Evolutionary conservation across 2,113 vertebrate species (phyloP), one percentile per base, ranked within the genome.

Genomic region (Ellobius talpinus): DNA sequence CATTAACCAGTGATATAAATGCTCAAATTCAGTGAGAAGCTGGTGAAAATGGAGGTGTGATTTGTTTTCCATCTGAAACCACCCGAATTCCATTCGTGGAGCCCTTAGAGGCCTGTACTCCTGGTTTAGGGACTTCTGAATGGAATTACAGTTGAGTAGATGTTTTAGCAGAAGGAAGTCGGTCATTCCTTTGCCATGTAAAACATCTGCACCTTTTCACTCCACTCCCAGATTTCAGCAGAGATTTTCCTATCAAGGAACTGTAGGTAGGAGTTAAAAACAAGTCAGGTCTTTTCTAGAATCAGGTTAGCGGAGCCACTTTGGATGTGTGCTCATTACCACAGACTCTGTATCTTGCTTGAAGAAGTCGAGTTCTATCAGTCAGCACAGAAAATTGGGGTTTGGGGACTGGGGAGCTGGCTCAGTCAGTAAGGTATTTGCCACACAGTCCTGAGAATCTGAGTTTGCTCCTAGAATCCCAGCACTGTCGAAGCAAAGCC

Each of bases 41-140:
- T 94, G 95, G 39, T 74, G 45, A 86, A 97, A 96, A 96, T 84
- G 33, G 84, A 72, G 29, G 58, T 72, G 33, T 72, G 58, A 65
- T 81, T 96, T 93, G 79, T 92, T 92, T 79, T 42, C 79, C 65
- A 39, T 39, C 61, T 52, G 87, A 78, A 68, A 65, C 31, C 36
- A 89, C 91, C 84, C 94, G 85, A 95, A 78, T 96, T 92, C 90
- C 91, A 39, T 77, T 77, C 42, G 5, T 42, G 21, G 45, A 12
- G 42, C 65, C 9, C 45, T 74, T 77, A 39, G 76, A 91, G 33
- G 50, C 50, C 70, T 86, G 24, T 90, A 87, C 29, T 47, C 33
- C 74, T 24, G 8, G 42, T 61, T 73, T 81, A 77, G 47, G 65
- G 84, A 95, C 42, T 91, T 93, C 26, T 82, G 61, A 93, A 65